A percentile compares a stretch with the other conserved stretches of the same genome.
Conservation (phyloP, 2,888 invertebrate genomes). For the Teinopalpus imperialis region DNA sequence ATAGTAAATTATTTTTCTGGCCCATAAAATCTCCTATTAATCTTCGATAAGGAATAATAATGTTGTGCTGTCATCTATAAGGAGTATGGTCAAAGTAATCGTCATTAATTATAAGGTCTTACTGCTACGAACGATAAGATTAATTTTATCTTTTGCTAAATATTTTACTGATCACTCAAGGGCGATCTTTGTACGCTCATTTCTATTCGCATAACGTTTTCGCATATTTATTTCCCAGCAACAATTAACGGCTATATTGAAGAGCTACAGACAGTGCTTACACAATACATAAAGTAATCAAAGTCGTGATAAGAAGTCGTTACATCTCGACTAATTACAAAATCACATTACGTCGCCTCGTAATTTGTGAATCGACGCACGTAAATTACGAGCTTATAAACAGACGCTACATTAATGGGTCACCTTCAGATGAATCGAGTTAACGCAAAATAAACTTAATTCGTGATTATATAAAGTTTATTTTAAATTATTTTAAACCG, state of each 20-base stretch:
- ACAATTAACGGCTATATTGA: background rate
- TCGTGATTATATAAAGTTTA: background rate
- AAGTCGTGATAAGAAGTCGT: conserved; percentile 27
- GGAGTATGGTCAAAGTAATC: no score
- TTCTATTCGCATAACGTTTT: no score
- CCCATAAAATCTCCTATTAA: no score
- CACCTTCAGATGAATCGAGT: background rate
- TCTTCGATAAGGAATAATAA: no score
- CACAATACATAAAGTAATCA: conserved; percentile 24
- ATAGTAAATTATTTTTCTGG: no score
- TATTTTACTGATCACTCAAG: no score
- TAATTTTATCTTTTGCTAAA: no score
- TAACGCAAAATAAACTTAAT: conserved; percentile 9
- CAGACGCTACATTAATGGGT: conserved; percentile 24
- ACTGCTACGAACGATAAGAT: no score
- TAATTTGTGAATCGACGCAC: conserved; percentile 30
- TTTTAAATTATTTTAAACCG: conserved; percentile 6
- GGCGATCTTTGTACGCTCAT: no score
- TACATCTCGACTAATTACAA: conserved; percentile 31
- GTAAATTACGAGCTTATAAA: conserved; percentile 31
- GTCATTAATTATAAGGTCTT: no score
- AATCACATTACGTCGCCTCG: conserved; percentile 33
- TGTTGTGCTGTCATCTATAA: no score
- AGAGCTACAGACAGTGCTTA: background rate
- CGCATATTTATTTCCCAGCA: no score